Evolutionary conservation across 2,888 invertebrate species (phyloP).

Genomic region (Lithophane semibrunnea): DNA sequence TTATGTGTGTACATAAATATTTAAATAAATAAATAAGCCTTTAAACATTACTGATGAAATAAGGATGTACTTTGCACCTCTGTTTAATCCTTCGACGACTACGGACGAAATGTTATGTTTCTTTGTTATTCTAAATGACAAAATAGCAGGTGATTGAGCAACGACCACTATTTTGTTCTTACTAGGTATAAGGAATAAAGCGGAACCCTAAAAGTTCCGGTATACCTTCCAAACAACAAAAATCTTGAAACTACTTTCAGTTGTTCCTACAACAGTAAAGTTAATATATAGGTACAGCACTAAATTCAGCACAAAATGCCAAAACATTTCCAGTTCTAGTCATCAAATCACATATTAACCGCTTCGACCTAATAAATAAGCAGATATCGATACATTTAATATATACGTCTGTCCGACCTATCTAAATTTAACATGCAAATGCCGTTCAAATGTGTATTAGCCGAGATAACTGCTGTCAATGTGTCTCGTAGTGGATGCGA

Average conservation of each 20-base stretch:
- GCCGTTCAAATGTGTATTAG: conserved; percentile 63
- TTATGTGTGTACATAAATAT: no score
- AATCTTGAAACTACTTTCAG: background rate
- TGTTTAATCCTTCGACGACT: no score
- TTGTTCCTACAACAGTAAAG: background rate
- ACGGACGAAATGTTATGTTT: background rate
- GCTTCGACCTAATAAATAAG: conserved; percentile 32
- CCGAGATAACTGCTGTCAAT: conserved; percentile 73
- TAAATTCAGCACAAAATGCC: conserved; percentile 1
- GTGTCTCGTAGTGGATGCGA: conserved; percentile 66
- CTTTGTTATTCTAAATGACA: background rate
- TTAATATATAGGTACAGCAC: background rate
- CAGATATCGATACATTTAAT: conserved; percentile 43
- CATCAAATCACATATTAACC: conserved; percentile 13
- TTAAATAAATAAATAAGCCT: no score
- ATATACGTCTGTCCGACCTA: conserved; percentile 31
- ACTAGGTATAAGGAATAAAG: background rate
- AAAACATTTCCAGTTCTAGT: conserved; percentile 10
- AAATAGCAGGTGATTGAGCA: no score
- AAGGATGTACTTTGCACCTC: background rate
- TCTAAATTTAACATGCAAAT: conserved; percentile 64
- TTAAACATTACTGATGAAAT: background rate
- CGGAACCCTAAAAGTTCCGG: background rate
- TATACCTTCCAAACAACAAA: background rate
- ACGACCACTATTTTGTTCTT: background rate